phyloP scores from a whole-genome alignment of 2,113 vertebrate genomes.

The Cacatua alba region DNA sequence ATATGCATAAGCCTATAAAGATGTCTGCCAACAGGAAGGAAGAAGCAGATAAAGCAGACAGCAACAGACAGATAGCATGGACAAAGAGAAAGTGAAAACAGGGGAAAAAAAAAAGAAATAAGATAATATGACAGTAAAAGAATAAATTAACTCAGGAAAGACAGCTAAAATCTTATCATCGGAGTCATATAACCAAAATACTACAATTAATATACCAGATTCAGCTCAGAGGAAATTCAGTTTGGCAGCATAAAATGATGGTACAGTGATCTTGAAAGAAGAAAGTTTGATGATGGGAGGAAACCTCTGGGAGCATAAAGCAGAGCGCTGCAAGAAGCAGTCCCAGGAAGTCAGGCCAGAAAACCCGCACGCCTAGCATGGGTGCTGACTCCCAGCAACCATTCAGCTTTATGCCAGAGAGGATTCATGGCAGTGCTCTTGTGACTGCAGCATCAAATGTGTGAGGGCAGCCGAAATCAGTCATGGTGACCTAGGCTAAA shows the following conservation, averaged over 20 bases:
- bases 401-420: background rate
- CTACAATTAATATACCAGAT: background rate
- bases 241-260: background rate
- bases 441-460: background rate
- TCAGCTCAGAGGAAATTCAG: background rate
- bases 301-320: background rate
- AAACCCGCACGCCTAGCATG: accelerated
- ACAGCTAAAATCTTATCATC: background rate
- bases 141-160: background rate
- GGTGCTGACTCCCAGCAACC: background rate
- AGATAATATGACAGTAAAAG: background rate
- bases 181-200: background rate
- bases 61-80: constrained; percentile 41
- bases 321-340: background rate
- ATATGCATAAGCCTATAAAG: constrained; percentile 34
- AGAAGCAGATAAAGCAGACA: constrained; percentile 55
- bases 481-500: background rate
- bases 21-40: constrained; percentile 56
- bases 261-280: background rate
- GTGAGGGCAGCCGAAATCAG: background rate
- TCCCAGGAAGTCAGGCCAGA: background rate
- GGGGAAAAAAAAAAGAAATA: background rate
- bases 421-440: background rate
- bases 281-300: background rate
- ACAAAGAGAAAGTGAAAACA: constrained; percentile 26